These are phyloP conservation scores for Drosophila diplacantha DNA, from an alignment of 2,888 invertebrate genomes.

Conservation along the genomic window DNA sequence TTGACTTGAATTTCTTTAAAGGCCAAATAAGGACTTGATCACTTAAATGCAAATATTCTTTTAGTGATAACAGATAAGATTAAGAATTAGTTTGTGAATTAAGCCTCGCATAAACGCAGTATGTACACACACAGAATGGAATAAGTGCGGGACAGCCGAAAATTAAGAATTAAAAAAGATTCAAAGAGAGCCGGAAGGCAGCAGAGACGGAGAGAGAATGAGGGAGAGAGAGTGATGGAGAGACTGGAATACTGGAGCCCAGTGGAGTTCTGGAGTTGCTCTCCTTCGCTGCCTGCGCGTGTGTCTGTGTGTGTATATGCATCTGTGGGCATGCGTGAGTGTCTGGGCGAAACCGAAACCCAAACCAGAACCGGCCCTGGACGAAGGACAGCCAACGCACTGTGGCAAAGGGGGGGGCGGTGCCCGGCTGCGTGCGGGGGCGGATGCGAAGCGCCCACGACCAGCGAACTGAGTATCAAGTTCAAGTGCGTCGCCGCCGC, in stretches of 20 bases:
- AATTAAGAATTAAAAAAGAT: conserved; percentile 42
- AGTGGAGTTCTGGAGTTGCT: conserved; percentile 10
- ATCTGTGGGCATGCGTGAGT: conserved; percentile 19
- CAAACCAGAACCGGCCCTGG: conserved; percentile 25
- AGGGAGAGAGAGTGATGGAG: not conserved
- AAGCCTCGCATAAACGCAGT: conserved; percentile 1
- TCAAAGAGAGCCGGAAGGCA: conserved; percentile 13
- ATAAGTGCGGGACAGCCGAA: conserved; percentile 29
- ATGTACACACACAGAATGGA: conserved; percentile 18
- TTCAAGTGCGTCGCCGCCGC: conserved; percentile 26
- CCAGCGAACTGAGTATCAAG: conserved; percentile 15
- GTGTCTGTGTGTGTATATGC: not conserved
- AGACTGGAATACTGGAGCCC: conserved; percentile 1
- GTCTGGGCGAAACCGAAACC: conserved; percentile 16
- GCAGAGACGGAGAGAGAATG: not conserved
- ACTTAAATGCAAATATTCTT: not conserved
- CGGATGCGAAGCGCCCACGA: conserved; percentile 11
- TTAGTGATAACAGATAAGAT: not conserved
- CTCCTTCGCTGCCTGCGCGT: not conserved
- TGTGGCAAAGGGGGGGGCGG: not conserved
- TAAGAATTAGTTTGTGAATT: not conserved
- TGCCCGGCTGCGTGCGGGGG: conserved; percentile 12
- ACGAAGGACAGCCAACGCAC: not conserved
- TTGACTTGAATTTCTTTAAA: not conserved
- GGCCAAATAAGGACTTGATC: not conserved